A percentile compares a stretch with the other conserved stretches of the same genome.
Conservation (phyloP, 2,888 invertebrate genomes). For the Drosophila mulleri region DNA sequence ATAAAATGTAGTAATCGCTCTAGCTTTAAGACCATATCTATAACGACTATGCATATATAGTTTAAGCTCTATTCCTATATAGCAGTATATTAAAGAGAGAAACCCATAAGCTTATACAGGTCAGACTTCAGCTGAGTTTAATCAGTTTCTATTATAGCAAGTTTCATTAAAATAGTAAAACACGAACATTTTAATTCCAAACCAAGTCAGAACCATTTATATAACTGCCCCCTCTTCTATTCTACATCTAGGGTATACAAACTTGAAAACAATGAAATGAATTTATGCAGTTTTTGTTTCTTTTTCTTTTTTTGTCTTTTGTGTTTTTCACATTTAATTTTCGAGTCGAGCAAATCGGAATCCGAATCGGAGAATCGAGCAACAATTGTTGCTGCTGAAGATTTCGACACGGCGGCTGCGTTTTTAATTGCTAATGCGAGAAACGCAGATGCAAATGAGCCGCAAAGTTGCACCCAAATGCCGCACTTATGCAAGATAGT, state of each 20-base stretch:
- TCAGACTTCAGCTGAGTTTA: too few species aligned
- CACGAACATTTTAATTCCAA: too few species aligned
- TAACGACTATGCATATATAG: neutral
- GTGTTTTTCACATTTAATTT: slow-evolving; percentile 39
- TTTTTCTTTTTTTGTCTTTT: slow-evolving; percentile 4
- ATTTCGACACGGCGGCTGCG: slow-evolving; percentile 68
- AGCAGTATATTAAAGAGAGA: too few species aligned
- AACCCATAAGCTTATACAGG: too few species aligned
- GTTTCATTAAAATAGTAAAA: too few species aligned
- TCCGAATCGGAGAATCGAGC: slow-evolving; percentile 67
- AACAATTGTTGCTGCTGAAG: slow-evolving; percentile 6
- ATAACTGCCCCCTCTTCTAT: neutral
- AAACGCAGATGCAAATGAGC: slow-evolving; percentile 68
- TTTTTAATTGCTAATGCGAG: slow-evolving; percentile 74
- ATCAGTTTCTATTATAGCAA: too few species aligned
- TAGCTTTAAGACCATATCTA: neutral
- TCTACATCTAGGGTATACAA: slow-evolving; percentile 10
- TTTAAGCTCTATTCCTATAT: neutral
- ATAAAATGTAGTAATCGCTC: too few species aligned
- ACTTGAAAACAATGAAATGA: slow-evolving; percentile 37
- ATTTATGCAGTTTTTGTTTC: slow-evolving; percentile 33
- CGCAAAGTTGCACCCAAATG: slow-evolving; percentile 50
- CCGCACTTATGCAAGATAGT: slow-evolving; percentile 24
- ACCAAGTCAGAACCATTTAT: neutral
- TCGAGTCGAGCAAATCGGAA: slow-evolving; percentile 39